Base-by-base conservation (phyloP, 2,797 vertebrate genomes). In the Arnoldichthys spilopterus region DNA sequence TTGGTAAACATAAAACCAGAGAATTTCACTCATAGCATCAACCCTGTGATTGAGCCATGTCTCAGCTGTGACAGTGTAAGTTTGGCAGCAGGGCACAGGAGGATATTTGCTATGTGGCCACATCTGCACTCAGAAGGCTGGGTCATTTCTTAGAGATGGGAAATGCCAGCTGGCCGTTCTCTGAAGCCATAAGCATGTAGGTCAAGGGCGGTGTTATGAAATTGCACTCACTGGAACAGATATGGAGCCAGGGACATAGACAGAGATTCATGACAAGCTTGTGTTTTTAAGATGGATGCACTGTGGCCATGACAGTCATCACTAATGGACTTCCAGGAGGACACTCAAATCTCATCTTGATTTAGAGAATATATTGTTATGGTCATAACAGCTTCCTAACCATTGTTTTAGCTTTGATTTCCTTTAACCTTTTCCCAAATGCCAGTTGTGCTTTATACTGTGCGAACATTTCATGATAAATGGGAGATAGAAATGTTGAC, bases 81-180 rank as follows among this genome's bases (percentile, higher is more conserved):
- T 32, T 24, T n/a, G 26, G 54, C 56, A 63, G 69, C 54, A 54
- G n/a, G 5, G 20, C 32, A 32, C 28, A 69, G 64, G 32, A 22
- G 58, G 51, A 40, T 47, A 49, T 43, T 71, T 51, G 51, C 69
- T 62, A 47, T 72, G 32, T 30, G 45, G 61, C 74, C 45, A 81
- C 83, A 84, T 84, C 74, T 84, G 81, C 73, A 83, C 70, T 40
- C 59, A 53, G 54, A 66, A 61, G n/a, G 34, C 53, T 49, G 30
- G 78, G 32, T 66, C 67, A 77, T 77, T 79, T 81, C 76, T 49
- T 45, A 24, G 45, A 72, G 77, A 62, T 26, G 69, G 56, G 26
- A 74, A 56, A 71, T 26, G 54, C 78, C 85, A 86, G 83, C 85
- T 86, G 85, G 74, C 66, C 24, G 47, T 62, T 66, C 6, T 66